Evolutionary conservation across 2,113 vertebrate genomes (phyloP), one percentile per base, ranked within the genome.

Genomic region (Butastur rufipennis): DNA sequence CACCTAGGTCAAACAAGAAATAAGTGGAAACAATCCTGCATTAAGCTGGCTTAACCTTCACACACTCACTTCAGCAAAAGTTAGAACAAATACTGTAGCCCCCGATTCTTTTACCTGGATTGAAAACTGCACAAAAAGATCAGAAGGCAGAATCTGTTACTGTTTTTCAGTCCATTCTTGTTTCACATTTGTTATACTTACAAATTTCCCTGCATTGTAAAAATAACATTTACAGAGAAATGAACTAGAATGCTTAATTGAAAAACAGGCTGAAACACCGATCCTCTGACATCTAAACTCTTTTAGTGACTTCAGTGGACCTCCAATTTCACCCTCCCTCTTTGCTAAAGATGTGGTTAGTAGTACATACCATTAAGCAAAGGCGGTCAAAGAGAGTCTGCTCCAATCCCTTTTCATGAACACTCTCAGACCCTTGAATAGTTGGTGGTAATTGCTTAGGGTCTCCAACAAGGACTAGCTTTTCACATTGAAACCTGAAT

Each of bases 381-480:
- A 99, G 98, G 9, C 98, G 93, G 78, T 98, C 97, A 85, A 99
- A 98, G 7, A 99, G 98, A 17, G 98, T 99, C 96, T 99, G 98
- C 85, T 99, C 98, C 90, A 99, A 23, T 21, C 98, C 98, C 68
- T 93, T 93, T 22, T 75, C 95, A 27, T 98, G 98, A 80, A 87
- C 66, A 9, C 98, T 96, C 58, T 99, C 98, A 19, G 98, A 98
- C n/a, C 98, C 98, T 91, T 98, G 98, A 91, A 99, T 63, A 12
- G 98, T 98, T 68, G 98, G 98, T 9, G 98, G 98, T 10, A 99
- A 84, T 25, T 99, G 98, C 91, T 97, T 98, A 11, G 98, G 98
- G 45, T 99, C 98, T 80, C 98, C 98, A 73, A 99, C 98, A 55
- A 99, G 98, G 91, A 99, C 84, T 17, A 99, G 95, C 93, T 98